phyloP scores from a whole-genome alignment of 2,888 invertebrate genomes.

The Quadroppia sp. region DNA sequence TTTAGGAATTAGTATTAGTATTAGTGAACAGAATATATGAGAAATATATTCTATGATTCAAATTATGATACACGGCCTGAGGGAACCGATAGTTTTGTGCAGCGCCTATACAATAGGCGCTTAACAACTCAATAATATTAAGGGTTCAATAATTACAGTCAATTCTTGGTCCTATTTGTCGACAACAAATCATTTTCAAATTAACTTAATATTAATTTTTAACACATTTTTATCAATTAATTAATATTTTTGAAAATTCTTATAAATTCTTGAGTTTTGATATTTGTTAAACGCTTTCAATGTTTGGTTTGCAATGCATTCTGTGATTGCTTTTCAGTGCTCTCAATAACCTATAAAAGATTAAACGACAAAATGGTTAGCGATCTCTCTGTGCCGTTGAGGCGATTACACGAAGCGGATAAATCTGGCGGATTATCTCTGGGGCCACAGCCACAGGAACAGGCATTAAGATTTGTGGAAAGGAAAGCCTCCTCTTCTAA shows the following conservation, averaged over 20 bases:
- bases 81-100: neutral
- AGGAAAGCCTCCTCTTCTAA: neutral
- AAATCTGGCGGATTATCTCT: slow-evolving; percentile 3
- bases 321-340: too few species aligned
- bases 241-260: too few species aligned
- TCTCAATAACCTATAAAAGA: neutral
- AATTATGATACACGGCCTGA: neutral
- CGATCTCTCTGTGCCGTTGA: neutral
- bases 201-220: too few species aligned
- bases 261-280: too few species aligned
- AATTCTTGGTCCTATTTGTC: too few species aligned
- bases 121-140: too few species aligned
- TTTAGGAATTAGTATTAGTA: slow-evolving; percentile 7
- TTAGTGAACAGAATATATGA: slow-evolving; percentile 9
- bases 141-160: too few species aligned
- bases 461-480: neutral
- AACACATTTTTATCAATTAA: too few species aligned
- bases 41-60: neutral
- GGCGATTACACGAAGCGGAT: slow-evolving; percentile 15
- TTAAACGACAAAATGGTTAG: neutral
- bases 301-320: too few species aligned
- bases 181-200: too few species aligned
- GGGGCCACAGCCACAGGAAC: neutral
- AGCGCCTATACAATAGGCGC: neutral
- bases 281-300: too few species aligned